Evolutionary conservation across 2,797 vertebrate genomes (phyloP).

Genomic region (Spheniscus humboldti): DNA sequence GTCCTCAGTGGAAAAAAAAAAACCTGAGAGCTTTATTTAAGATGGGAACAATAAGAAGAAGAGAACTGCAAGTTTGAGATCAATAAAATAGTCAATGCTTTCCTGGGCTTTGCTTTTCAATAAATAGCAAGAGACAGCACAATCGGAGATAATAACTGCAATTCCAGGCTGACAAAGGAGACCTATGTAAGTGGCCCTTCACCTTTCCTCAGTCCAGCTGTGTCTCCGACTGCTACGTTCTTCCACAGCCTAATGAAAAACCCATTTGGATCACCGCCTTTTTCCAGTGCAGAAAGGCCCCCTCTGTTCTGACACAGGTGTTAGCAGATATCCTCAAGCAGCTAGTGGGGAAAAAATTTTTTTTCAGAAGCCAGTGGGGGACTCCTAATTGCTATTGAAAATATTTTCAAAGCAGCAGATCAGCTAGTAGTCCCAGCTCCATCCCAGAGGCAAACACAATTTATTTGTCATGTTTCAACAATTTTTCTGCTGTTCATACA

Average conservation of each 20-base stretch:
- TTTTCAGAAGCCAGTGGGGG: not conserved
- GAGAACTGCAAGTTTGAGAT: not conserved
- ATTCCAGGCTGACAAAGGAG: not conserved
- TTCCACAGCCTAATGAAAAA: not conserved
- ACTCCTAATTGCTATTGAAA: conserved; percentile 55
- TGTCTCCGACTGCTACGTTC: not conserved
- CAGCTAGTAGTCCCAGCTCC: conserved; percentile 21
- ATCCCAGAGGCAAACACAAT: conserved; percentile 55
- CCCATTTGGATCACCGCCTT: too few species aligned
- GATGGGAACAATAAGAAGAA: not conserved
- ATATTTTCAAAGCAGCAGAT: conserved; percentile 51
- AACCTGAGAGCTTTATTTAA: not conserved
- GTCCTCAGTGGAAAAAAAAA: not conserved
- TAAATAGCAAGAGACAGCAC: not conserved
- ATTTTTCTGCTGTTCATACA: conserved; percentile 35
- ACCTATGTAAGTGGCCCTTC: not conserved
- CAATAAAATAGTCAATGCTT: not conserved
- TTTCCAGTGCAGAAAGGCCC: not conserved
- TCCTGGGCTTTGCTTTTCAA: not conserved
- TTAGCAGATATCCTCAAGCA: not conserved
- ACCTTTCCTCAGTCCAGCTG: not conserved
- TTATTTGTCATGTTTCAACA: conserved; percentile 62
- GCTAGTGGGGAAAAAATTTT: not conserved
- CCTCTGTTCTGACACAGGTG: not conserved
- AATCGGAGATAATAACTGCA: not conserved